Percentiles rank a stretch among this genome's conserved stretches.
Conservation (phyloP, 2,888 invertebrate species). For the Gnatocerus cornutus region DNA sequence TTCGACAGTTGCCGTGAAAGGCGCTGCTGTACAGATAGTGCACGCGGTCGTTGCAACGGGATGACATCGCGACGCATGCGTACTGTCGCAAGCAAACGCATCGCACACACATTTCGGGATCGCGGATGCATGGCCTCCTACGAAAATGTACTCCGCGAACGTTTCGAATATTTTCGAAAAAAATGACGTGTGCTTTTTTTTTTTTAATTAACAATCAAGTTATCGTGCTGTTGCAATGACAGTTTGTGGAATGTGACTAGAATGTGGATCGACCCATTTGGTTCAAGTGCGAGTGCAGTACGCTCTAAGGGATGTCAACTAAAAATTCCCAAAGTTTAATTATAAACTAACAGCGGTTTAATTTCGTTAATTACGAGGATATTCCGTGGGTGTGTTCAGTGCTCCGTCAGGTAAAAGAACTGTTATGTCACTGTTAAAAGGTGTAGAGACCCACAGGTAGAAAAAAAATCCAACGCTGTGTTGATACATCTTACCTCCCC, state of each 20-base stretch:
- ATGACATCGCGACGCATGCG: conserved; percentile 36
- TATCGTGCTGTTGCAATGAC: neutral
- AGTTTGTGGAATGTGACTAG: too few species aligned
- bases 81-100: conserved; percentile 38
- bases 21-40: conserved; percentile 46
- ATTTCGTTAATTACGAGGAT: neutral
- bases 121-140: conserved; percentile 18
- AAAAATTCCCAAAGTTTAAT: too few species aligned
- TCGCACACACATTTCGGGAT: conserved; percentile 33
- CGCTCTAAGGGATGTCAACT: too few species aligned
- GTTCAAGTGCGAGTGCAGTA: neutral
- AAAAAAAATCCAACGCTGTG: conserved; percentile 2
- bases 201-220: neutral
- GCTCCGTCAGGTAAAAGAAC: conserved; percentile 35
- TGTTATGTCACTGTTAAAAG: conserved; percentile 41
- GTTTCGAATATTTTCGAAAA: conserved; percentile 9
- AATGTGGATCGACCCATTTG: neutral
- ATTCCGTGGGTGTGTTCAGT: conserved; percentile 19
- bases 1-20: conserved; percentile 9
- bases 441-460: conserved; percentile 14
- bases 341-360: too few species aligned
- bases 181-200: neutral
- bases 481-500: neutral
- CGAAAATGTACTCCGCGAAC: too few species aligned
- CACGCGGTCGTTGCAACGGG: conserved; percentile 43